Evolutionary conservation across 2,113 vertebrate genomes (phyloP), one percentile per base, ranked within the genome.

Genomic region (Heterotilapia buettikoferi): DNA sequence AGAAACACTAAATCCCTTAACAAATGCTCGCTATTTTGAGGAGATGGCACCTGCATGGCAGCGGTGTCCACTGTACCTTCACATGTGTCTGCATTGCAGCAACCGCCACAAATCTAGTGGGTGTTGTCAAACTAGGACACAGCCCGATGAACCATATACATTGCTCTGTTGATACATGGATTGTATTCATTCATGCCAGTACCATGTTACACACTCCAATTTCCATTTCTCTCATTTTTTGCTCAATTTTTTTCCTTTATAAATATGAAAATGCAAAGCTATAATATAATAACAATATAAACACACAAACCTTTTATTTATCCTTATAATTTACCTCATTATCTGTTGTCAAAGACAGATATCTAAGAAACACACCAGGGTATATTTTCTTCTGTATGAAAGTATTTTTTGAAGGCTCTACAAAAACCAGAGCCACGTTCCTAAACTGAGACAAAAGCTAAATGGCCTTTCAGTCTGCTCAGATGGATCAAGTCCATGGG

Each of bases 81-180:
- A 40, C 29, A 89, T 83, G 78, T 21, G 57, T 29, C 93, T 94
- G 95, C 94, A 94, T 80, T 94, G 95, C 95, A 95, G 92, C 91
- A 93, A 11, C 76, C 29, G 9, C 86, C 76, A 31, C 53, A 78
- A 33, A 91, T 87, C 83, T 83, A 18, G 92, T 93, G 93, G 92
- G 92, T 91, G 89, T 83, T 87, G 82, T 79, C 10, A 31, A 94
- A 91, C 54, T 92, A 87, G 93, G 94, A 73, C 94, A 89, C 79
- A 56, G 86, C 40, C 82, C 78, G 80, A 59, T 89, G 73, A 90
- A 66, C 89, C 63, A 52, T 54, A 83, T 61, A 80, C 80, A 86
- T 6, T 9, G 26, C 29, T 63, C 56, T 61, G 11, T 84, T 50
- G 56, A 78, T 84, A 29, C 24, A 16, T 71, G 83, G 36, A 68